Conservation (phyloP, 2,888 invertebrate species). For the Melanchra persicariae region DNA sequence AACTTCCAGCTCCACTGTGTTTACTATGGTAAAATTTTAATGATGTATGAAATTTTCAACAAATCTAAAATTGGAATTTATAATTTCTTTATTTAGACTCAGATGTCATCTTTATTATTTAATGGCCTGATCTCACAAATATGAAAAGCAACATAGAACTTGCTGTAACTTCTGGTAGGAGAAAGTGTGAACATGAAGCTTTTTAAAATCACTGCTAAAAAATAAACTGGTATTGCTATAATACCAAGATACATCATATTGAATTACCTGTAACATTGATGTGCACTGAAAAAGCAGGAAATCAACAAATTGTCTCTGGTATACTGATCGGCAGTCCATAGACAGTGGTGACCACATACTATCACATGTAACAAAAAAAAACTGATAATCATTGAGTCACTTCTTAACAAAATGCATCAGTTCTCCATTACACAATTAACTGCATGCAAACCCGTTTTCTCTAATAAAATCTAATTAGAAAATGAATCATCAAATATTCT, state of each 20-base stretch:
- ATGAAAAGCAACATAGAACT: too few relatives aligned
- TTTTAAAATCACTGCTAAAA: too few relatives aligned
- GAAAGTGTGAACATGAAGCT: not conserved
- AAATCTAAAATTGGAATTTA: too few relatives aligned
- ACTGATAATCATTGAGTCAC: not conserved
- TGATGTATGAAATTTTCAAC: not conserved
- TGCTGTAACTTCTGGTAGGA: not conserved
- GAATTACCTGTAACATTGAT: not conserved
- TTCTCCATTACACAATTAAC: constrained; percentile 12
- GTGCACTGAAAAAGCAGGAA: not conserved
- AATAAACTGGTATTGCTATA: not conserved
- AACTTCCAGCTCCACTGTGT: not conserved
- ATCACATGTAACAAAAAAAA: not conserved
- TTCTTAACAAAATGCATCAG: constrained; percentile 4
- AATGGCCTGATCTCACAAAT: too few relatives aligned
- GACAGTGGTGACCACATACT: not conserved
- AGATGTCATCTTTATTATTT: not conserved
- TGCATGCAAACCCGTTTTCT: constrained; percentile 24
- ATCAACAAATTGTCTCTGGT: not conserved
- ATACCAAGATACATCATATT: too few relatives aligned
- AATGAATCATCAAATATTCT: constrained; percentile 21
- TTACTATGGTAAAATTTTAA: not conserved
- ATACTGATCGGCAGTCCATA: not conserved
- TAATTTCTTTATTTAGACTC: not conserved
- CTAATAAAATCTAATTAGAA: constrained; percentile 12